Evolutionary conservation across 2,888 invertebrate genomes (phyloP).

Genomic region (Malthinus seriepunctatus): DNA sequence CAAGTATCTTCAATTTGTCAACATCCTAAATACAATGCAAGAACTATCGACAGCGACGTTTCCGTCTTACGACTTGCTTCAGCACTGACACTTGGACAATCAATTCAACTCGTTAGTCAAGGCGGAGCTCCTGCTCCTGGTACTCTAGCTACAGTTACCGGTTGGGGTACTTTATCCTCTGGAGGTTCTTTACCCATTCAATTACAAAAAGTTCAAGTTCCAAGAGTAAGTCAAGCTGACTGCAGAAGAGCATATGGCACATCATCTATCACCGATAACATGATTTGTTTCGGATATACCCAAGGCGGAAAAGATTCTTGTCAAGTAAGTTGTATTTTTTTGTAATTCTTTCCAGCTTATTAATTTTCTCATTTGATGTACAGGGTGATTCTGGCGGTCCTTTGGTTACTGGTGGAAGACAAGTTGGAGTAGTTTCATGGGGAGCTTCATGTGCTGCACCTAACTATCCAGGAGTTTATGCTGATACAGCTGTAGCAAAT

Average conservation of each 20-base stretch:
- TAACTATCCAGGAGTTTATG: slow-evolving; percentile 1
- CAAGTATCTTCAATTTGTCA: neutral
- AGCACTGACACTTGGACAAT: neutral
- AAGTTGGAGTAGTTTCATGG: slow-evolving; percentile 9
- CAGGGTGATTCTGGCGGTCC: slow-evolving; percentile 12
- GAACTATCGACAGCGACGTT: neutral
- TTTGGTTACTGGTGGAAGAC: neutral
- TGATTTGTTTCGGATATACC: slow-evolving; percentile 9
- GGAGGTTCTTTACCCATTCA: neutral
- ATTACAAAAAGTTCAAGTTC: neutral
- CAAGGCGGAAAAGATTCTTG: slow-evolving; percentile 10
- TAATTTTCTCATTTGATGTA: neutral
- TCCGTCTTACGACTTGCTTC: slow-evolving; percentile 2
- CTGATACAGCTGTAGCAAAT: neutral
- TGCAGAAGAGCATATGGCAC: neutral
- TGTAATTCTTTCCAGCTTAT: neutral
- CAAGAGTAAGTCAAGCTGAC: neutral
- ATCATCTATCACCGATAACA: neutral
- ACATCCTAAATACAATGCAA: neutral
- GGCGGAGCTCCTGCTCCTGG: neutral
- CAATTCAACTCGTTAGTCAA: neutral
- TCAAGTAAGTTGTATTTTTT: slow-evolving; percentile 2
- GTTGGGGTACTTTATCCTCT: neutral
- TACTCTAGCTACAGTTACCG: neutral
- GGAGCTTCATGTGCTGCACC: slow-evolving; percentile 5